Percentiles rank a stretch among this genome's conserved stretches.
phyloP scores from a whole-genome alignment of 2,888 invertebrate species.

The Pelosia muscerda region DNA sequence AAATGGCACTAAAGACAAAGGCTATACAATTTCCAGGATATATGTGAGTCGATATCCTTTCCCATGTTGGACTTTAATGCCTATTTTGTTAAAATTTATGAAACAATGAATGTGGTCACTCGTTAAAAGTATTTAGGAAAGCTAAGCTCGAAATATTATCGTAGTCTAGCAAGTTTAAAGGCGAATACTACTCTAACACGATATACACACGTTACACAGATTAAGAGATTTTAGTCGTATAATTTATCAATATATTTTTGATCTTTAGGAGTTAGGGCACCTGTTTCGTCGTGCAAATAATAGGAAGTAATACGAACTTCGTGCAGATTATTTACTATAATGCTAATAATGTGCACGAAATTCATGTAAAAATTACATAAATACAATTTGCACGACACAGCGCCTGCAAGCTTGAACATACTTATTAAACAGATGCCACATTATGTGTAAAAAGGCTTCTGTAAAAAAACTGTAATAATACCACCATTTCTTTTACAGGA shows the following conservation, averaged over 20 bases:
- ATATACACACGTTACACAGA: slow-evolving; percentile 49
- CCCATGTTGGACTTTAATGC: slow-evolving; percentile 50
- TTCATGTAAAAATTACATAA: too few species aligned
- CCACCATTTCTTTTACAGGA: background rate
- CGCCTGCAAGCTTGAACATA: too few species aligned
- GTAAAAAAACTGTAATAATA: background rate
- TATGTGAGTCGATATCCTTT: slow-evolving; percentile 38
- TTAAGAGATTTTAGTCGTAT: slow-evolving; percentile 38
- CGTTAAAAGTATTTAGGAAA: slow-evolving; percentile 48
- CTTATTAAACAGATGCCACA: background rate
- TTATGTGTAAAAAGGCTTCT: background rate
- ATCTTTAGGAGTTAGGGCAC: too few species aligned
- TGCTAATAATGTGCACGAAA: too few species aligned
- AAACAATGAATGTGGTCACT: background rate
- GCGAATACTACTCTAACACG: slow-evolving; percentile 46
- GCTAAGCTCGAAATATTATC: slow-evolving; percentile 66
- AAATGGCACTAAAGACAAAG: slow-evolving; percentile 68
- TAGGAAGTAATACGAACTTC: too few species aligned
- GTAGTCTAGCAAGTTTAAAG: slow-evolving; percentile 57
- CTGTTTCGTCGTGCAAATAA: too few species aligned
- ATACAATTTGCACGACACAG: too few species aligned
- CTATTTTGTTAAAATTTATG: slow-evolving; percentile 27
- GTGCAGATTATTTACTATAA: too few species aligned
- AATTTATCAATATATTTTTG: slow-evolving; percentile 26
- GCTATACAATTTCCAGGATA: slow-evolving; percentile 47